Percentiles rank a stretch among this genome's conserved stretches.
Evolutionary conservation across 1,140 invertebrate genomes (phyloP).

Genomic region (Calephelis virginiensis): DNA sequence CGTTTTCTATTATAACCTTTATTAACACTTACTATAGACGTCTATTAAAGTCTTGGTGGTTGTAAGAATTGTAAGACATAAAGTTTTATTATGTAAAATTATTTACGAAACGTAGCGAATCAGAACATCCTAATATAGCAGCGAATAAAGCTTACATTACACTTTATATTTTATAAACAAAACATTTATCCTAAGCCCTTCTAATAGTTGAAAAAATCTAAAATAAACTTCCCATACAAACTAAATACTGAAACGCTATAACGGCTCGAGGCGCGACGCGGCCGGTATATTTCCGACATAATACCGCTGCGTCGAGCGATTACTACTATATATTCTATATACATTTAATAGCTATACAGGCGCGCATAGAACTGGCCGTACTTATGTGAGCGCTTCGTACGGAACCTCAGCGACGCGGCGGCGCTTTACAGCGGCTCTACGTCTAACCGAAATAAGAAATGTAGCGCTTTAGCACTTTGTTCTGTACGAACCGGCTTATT

Average conservation of each 20-base stretch:
- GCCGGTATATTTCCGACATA: slow-evolving; percentile 79
- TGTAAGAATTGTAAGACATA: neutral
- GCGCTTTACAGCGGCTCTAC: slow-evolving; percentile 44
- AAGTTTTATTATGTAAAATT: slow-evolving; percentile 30
- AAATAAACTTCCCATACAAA: slow-evolving; percentile 76
- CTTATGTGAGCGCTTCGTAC: slow-evolving; percentile 75
- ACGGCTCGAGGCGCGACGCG: slow-evolving; percentile 69
- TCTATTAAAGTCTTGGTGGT: neutral
- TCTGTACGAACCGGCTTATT: slow-evolving; percentile 69
- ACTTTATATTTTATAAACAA: slow-evolving; percentile 68
- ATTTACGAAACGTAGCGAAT: slow-evolving; percentile 42
- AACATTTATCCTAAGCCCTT: slow-evolving; percentile 59
- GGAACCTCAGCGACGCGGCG: slow-evolving; percentile 46
- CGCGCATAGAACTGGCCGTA: slow-evolving; percentile 78
- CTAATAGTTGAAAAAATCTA: slow-evolving; percentile 67
- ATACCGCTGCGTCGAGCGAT: slow-evolving; percentile 79
- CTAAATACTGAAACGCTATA: slow-evolving; percentile 70
- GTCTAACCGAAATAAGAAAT: slow-evolving; percentile 40
- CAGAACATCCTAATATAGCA: slow-evolving; percentile 59
- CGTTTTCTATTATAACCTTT: neutral
- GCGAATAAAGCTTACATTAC: slow-evolving; percentile 63
- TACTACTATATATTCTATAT: slow-evolving; percentile 79
- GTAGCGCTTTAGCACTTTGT: slow-evolving; percentile 57
- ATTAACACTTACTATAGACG: too few species aligned
- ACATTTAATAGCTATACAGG: slow-evolving; percentile 79